Evolutionary conservation across 2,113 vertebrate species (phyloP), one percentile per base, ranked within the genome.

Genomic region (Malaclemys terrapin): DNA sequence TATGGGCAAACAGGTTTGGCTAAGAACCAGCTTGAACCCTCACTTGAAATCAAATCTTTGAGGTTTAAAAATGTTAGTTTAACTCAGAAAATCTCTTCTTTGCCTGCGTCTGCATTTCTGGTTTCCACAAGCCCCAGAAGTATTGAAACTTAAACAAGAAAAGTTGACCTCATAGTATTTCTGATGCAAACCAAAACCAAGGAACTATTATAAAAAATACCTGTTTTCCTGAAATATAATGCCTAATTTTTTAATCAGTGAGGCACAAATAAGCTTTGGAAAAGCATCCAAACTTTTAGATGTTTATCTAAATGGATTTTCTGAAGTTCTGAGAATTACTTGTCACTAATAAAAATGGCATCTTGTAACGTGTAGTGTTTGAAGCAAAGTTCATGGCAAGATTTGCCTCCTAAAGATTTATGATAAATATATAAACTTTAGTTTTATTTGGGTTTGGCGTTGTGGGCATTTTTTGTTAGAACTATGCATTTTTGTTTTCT

Each of bases 1-100:
- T 89, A 35, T 78, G 42, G 49, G 29, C 27, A 91, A 95, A 94
- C 86, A 90, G 57, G 27, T 94, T 89, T 91, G 93, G 93, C 91
- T 94, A 95, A 94, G 90, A 85, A 85, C 1, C 42, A 91, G 13
- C 80, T 85, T 93, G 80, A 95, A 89, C 80, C 49, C 87, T 88
- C 96, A 95, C 35, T 56, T 84, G 90, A 95, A 97, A 87, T 93
- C 59, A 76, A 95, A 87, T 59, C n/a, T 86, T 87, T 8, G 1
- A 76, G 91, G 42, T 65, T 69, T 89, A n/a, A 94, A 93, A 90
- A 84, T 88, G 80, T 94, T 94, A 94, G 75, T 96, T 96, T 96
- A 94, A 91, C 78, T 84, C 20, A 6, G 42, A 13, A 88, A 79
- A 95, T 92, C 27, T 59, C 27, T 31, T n/a, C 59, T 88, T 29